A percentile compares a stretch with the other conserved stretches of the same genome.
These are phyloP conservation scores for Cryptus viduatorius DNA, from an alignment of 2,888 invertebrate species.

Conservation along the genomic window DNA sequence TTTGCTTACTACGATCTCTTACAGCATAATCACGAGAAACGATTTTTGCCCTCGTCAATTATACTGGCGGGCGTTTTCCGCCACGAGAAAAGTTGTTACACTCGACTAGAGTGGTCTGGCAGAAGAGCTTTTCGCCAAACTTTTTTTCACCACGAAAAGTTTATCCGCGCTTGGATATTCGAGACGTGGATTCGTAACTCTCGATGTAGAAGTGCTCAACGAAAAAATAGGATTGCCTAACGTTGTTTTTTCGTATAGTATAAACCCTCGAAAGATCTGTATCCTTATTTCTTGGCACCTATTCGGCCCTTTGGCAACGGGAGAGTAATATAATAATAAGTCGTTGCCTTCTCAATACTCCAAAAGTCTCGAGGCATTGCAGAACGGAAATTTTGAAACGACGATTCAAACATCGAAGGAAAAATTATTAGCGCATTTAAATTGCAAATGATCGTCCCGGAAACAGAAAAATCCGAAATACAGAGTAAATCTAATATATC, in stretches of 20 bases:
- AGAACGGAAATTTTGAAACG: background rate
- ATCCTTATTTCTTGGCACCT: conserved; percentile 9
- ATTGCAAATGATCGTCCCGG: background rate
- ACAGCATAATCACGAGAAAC: conserved; percentile 40
- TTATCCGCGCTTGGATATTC: conserved; percentile 4
- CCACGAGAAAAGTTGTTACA: conserved; percentile 24
- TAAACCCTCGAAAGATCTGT: background rate
- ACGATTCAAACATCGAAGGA: background rate
- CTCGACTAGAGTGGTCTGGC: conserved; percentile 20
- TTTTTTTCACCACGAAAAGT: conserved; percentile 25
- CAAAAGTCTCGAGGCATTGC: background rate
- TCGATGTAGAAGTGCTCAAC: background rate
- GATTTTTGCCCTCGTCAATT: conserved; percentile 28
- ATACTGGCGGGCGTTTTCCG: background rate
- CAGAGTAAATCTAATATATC: background rate
- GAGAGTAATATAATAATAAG: background rate
- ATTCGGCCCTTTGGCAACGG: background rate
- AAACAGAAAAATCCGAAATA: background rate
- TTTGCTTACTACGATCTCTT: background rate
- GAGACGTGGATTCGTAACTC: conserved; percentile 23
- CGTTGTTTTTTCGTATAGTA: background rate
- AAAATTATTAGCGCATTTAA: background rate
- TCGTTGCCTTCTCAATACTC: background rate
- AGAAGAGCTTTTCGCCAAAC: conserved; percentile 15
- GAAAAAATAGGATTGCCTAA: conserved; percentile 2